A percentile compares a stretch with the other conserved stretches of the same genome.
Conservation (phyloP, 2,113 vertebrate species). For the Notothenia coriiceps region DNA sequence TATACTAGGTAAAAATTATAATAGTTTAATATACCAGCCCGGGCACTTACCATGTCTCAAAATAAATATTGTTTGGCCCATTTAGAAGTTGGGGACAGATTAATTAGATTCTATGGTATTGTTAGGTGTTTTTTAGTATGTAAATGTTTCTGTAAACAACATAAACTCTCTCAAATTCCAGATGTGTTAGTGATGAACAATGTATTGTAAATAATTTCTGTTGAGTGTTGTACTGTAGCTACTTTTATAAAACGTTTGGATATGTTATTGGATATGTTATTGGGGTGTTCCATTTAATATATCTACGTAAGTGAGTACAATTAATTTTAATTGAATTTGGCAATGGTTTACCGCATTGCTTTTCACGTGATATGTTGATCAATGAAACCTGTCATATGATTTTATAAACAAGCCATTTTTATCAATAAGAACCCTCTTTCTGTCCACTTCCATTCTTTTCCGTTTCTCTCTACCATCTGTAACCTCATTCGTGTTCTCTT, state of each 20-base stretch:
- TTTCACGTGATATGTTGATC: background rate
- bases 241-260: too few species aligned
- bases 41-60: background rate
- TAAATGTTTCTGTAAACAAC: too few species aligned
- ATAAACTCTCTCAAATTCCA: too few species aligned
- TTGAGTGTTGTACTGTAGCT: too few species aligned
- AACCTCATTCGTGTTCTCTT: conserved; percentile 17
- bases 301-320: too few species aligned
- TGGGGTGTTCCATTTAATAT: too few species aligned
- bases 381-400: background rate
- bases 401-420: conserved; percentile 10
- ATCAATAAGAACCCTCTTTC: background rate
- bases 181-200: too few species aligned
- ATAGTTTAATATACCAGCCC: background rate
- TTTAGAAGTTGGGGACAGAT: too few species aligned
- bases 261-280: too few species aligned
- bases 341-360: background rate
- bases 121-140: too few species aligned
- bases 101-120: too few species aligned
- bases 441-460: background rate
- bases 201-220: too few species aligned
- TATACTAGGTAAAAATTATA: background rate
- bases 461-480: background rate
- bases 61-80: background rate
- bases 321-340: background rate